These are phyloP conservation scores for Aphidius gifuensis DNA, from an alignment of 1,140 invertebrate genomes.

Conservation along the genomic window DNA sequence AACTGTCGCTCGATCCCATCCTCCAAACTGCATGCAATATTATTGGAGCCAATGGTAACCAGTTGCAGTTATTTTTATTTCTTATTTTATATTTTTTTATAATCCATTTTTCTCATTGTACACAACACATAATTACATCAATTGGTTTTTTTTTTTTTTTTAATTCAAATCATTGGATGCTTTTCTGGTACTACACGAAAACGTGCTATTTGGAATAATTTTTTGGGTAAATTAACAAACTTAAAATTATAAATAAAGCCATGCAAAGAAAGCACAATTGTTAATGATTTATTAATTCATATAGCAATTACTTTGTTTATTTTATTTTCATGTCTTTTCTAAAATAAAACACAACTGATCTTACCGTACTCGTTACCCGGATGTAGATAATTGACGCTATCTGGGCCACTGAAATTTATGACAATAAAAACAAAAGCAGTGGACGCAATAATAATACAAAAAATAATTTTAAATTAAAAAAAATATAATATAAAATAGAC, in stretches of 20 bases:
- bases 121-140: too few species aligned
- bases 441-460: constrained; percentile 26
- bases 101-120: too few species aligned
- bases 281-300: too few species aligned
- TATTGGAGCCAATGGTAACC: constrained; percentile 15
- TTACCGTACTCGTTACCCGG: constrained; percentile 56
- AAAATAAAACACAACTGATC: constrained; percentile 38
- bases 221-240: too few species aligned
- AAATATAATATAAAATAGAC: constrained; percentile 13
- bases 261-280: too few species aligned
- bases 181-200: too few species aligned
- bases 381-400: constrained; percentile 57
- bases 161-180: too few species aligned
- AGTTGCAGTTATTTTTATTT: constrained; percentile 11
- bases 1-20: constrained; percentile 57
- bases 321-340: too few species aligned
- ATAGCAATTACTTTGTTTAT: too few species aligned
- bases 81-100: background rate
- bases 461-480: constrained; percentile 2
- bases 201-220: too few species aligned
- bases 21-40: constrained; percentile 49
- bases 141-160: too few species aligned
- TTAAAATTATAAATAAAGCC: too few species aligned
- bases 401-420: constrained; percentile 57
- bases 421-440: constrained; percentile 49